These are phyloP conservation scores for Formica aserva DNA, from an alignment of 2,888 invertebrate species.

Conservation along the genomic window DNA sequence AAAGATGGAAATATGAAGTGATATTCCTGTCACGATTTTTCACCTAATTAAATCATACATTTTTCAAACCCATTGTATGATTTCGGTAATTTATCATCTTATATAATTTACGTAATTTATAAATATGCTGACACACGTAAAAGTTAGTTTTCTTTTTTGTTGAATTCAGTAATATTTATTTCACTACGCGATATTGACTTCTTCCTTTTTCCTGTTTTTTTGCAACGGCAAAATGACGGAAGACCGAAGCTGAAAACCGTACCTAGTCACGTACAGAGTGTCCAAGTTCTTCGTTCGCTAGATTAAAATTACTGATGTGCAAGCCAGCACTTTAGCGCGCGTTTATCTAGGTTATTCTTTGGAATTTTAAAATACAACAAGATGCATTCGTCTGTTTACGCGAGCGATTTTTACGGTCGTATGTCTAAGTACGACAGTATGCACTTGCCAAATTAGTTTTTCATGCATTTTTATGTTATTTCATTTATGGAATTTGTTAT, in stretches of 20 bases:
- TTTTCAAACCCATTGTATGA: neutral
- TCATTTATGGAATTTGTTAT: conserved; percentile 1
- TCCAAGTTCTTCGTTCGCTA: conserved; percentile 28
- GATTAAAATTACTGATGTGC: conserved; percentile 48
- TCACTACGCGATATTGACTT: neutral
- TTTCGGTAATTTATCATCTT: conserved; percentile 16
- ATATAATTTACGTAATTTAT: conserved; percentile 7
- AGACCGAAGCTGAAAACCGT: conserved; percentile 36
- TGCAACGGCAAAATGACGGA: conserved; percentile 20
- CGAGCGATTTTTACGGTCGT: conserved; percentile 32
- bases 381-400: conserved; percentile 43
- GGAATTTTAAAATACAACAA: conserved; percentile 36
- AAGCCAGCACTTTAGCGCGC: conserved; percentile 19
- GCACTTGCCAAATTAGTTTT: conserved; percentile 17
- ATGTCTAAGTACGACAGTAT: neutral
- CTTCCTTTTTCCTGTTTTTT: conserved; percentile 13
- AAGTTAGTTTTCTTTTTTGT: neutral
- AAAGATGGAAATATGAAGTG: conserved; percentile 1
- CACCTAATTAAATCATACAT: conserved; percentile 13
- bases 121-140: neutral
- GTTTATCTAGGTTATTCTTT: conserved; percentile 23
- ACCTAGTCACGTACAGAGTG: conserved; percentile 37
- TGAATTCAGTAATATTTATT: conserved; percentile 28
- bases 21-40: conserved; percentile 5
- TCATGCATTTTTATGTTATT: conserved; percentile 8